Base-by-base conservation (phyloP, 2,113 vertebrate genomes). In the Callionymus lyra region DNA sequence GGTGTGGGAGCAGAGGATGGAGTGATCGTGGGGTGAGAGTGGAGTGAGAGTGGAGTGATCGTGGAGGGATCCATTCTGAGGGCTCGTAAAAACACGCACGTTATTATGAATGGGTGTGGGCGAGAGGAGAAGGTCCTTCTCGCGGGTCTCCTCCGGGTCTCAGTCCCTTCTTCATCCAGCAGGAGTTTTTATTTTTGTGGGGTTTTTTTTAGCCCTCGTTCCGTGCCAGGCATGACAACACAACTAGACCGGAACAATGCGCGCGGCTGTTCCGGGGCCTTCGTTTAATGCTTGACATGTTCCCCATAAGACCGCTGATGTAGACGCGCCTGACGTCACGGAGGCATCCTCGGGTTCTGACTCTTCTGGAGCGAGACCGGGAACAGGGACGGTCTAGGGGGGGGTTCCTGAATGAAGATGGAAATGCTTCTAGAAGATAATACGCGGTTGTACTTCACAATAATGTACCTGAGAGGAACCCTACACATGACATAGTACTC, bases 191-290 rank as follows among this genome's bases (percentile, higher is more conserved):
- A 14, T 34, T 11, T 39, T 37, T 43, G 36, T 16, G 6, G 16
- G 41, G 39, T 47, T 59, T 33, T 10, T 10, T 47, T 48, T 39
- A 33, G 21, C 57, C 45, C 37, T 27, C 12, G 21, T 5, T 27
- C 59, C 57, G 44, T 62, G 60, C 49, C 35, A 61, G 34, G 41
- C 62, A 54, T 61, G 69, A 60, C 60, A 66, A 43, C 65, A 69
- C 58, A 74, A 79, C 74, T 76, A 72, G 76, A 79, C 74, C 76
- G 65, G 77, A 77, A 81, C 77, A 64, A 79, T 82, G 71, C 59
- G 65, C 74, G 72, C 64, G 50, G 71, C 59, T 60, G 60, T 76
- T 74, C 54, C 40, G 70, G 68, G 62, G 67, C 63, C 53, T 65
- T 72, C 35, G 36, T 70, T 65, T 65, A 65, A 77, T 56, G 70